Evolutionary conservation across 2,113 vertebrate species (phyloP).

Genomic region (Aythya baeri): DNA sequence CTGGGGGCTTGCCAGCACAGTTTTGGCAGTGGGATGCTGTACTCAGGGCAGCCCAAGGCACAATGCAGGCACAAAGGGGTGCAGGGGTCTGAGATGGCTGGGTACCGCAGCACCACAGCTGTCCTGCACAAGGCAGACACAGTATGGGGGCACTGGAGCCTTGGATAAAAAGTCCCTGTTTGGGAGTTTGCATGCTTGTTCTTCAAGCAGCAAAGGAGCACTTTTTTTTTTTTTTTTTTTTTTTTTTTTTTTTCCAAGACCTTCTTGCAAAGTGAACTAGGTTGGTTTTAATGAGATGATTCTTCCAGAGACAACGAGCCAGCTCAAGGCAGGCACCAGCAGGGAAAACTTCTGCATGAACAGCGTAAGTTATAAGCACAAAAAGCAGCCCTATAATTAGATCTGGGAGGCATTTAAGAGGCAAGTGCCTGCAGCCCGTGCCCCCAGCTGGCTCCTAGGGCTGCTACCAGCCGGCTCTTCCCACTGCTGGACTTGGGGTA

Average conservation of each 20-base stretch:
- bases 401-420: background rate
- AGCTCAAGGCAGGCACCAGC: conserved; percentile 4
- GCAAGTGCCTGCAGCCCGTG: background rate
- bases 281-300: background rate
- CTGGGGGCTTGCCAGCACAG: background rate
- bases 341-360: background rate
- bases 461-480: background rate
- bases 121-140: rapidly evolving
- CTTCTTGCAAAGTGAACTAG: background rate
- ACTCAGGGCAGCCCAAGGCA: background rate
- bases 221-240: background rate
- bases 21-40: background rate
- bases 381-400: conserved; percentile 47
- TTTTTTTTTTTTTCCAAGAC: background rate
- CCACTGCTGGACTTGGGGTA: background rate
- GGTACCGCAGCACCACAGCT: rapidly evolving
- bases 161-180: background rate
- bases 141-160: background rate
- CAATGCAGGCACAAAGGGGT: rapidly evolving
- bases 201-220: background rate
- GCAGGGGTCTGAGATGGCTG: background rate
- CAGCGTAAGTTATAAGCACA: conserved; percentile 11
- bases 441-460: background rate
- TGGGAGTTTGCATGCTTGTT: background rate
- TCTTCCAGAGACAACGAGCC: background rate